Evolutionary conservation across 2,797 vertebrate genomes (phyloP), one percentile per base, ranked within the genome.

Genomic region (Pseudopleuronectes americanus): DNA sequence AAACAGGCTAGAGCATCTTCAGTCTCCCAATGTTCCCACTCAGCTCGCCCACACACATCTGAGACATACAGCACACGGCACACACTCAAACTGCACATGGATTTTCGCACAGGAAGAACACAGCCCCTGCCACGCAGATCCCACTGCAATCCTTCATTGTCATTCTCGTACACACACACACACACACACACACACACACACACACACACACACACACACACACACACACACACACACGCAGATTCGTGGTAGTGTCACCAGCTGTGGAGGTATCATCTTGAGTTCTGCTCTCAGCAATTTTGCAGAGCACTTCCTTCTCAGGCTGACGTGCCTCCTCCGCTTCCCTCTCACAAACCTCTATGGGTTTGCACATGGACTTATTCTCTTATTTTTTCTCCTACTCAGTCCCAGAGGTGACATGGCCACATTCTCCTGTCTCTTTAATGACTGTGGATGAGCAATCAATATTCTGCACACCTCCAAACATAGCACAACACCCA

Each of bases 11-110:
- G 73, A 86, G 81, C 87, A 79, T 90, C 92, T 91, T 91, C 83
- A 81, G 88, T 88, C 87, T 90, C 87, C 88, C 78, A 61, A 69
- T 61, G 86, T 89, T 86, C 92, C 90, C 92, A 93, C 90, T 89
- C 90, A 90, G 80, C 74, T 81, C 89, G 84, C 92, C 92, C 87
- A 92, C 91, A 73, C 92, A 88, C 92, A 92, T 92, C 92, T 92
- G 87, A 92, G 89, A 84, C 72, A 76, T 36, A 75, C 76, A 85
- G 86, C 87, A 71, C 84, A 66, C 81, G 68, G 84, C 86, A 84
- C 84, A 85, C 76, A 80, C 77, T 88, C 85, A 60, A 73, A 84
- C 71, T 71, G 73, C 88, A 88, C 86, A 89, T 83, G 77, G 77
- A 72, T 76, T 71, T 78, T 83, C 79, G 76, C 81, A 86, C 80